phyloP scores from a whole-genome alignment of 2,113 vertebrate species.

The Morphnarchus princeps region DNA sequence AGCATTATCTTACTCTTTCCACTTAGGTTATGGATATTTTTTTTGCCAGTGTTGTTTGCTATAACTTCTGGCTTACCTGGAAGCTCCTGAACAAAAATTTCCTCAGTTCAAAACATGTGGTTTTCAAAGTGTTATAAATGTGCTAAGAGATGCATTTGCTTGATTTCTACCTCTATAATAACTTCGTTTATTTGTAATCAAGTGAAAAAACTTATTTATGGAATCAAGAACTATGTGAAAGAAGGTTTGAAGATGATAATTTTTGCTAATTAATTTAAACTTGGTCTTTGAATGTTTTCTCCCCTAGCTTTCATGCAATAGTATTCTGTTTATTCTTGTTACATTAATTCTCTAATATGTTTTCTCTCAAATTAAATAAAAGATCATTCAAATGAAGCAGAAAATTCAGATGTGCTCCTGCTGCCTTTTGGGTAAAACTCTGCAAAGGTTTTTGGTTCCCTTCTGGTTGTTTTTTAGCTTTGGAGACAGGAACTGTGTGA shows the following conservation, averaged over 20 bases:
- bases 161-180: not conserved
- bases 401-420: not conserved
- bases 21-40: not conserved
- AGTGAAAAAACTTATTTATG: not conserved
- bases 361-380: not conserved
- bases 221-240: not conserved
- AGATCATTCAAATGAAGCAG: not conserved
- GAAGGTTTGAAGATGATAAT: not conserved
- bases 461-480: not conserved
- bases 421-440: not conserved
- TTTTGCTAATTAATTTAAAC: not conserved
- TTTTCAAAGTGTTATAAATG: not conserved
- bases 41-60: not conserved
- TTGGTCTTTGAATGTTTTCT: not conserved
- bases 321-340: not conserved
- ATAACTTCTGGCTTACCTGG: not conserved
- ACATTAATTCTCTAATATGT: not conserved
- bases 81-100: not conserved
- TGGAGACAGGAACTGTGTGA: not conserved
- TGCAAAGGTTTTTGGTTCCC: not conserved
- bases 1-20: not conserved
- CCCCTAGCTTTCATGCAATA: not conserved
- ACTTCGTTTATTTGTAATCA: not conserved
- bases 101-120: not conserved
- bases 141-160: not conserved